phyloP scores from a whole-genome alignment of 2,888 invertebrate genomes.

The Bursaphelenchus okinawaensis region DNA sequence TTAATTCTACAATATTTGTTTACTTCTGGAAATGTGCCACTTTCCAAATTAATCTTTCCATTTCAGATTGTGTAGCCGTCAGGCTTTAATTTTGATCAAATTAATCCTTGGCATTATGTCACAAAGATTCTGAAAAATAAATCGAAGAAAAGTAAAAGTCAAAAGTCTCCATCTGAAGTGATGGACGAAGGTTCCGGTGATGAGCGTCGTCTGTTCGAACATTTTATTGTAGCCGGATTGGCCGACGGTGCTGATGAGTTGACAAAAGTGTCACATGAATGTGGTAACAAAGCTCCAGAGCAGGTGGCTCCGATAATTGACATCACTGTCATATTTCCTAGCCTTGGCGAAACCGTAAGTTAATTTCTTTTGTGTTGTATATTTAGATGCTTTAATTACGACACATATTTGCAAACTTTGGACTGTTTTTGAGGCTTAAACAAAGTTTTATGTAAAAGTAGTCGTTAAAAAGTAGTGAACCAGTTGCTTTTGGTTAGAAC shows the following conservation, averaged over 20 bases:
- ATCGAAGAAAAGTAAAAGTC: not conserved
- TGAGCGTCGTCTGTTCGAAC: constrained; percentile 66
- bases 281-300: constrained; percentile 45
- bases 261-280: constrained; percentile 46
- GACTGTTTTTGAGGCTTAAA: no score
- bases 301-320: constrained; percentile 87
- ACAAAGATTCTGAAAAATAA: not conserved
- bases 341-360: constrained; percentile 70
- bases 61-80: no score
- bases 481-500: no score
- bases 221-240: constrained; percentile 94
- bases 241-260: constrained; percentile 66
- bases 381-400: not conserved
- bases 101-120: not conserved
- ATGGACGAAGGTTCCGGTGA: constrained; percentile 5
- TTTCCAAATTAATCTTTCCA: no score
- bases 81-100: no score
- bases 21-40: no score
- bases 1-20: no score
- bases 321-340: constrained; percentile 82
- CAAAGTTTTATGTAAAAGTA: constrained; percentile 7
- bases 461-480: no score
- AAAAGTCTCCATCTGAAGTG: not conserved
- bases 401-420: no score
- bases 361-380: not conserved